Conservation (phyloP, 2,797 vertebrate species). For the Paedocypris micromegethes region DNA sequence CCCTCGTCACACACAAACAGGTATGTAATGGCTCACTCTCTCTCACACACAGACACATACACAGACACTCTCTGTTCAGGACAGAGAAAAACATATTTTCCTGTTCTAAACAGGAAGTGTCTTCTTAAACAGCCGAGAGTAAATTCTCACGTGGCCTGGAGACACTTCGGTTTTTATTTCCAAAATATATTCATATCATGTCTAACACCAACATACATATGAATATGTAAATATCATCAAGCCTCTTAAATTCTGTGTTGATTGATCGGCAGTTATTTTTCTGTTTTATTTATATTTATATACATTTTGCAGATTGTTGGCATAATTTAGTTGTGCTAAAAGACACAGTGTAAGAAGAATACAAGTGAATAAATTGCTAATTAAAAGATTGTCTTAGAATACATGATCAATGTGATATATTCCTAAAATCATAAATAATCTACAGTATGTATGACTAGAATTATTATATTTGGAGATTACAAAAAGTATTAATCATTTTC, state of each 20-base stretch:
- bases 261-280: constrained; percentile 18
- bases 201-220: constrained; percentile 4
- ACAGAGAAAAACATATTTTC: constrained; percentile 47
- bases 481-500: too few species aligned
- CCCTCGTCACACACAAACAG: constrained; percentile 40
- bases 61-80: constrained; percentile 39
- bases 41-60: constrained; percentile 15
- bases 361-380: too few species aligned
- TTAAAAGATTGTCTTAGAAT: too few species aligned
- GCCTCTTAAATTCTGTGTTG: neutral
- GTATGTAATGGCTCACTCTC: neutral
- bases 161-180: constrained; percentile 38
- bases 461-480: too few species aligned
- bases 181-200: neutral
- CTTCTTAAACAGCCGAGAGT: constrained; percentile 46
- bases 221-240: constrained; percentile 20
- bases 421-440: too few species aligned
- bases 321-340: too few species aligned
- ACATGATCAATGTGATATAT: too few species aligned
- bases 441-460: too few species aligned
- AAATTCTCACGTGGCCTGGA: constrained; percentile 34
- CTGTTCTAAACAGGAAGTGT: constrained; percentile 50
- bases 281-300: constrained; percentile 19
- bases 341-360: too few species aligned
- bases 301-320: constrained; percentile 21